Percentiles rank a stretch among this genome's conserved stretches.
phyloP scores from a whole-genome alignment of 1,140 invertebrate species.

The Laodelphax striatellus region DNA sequence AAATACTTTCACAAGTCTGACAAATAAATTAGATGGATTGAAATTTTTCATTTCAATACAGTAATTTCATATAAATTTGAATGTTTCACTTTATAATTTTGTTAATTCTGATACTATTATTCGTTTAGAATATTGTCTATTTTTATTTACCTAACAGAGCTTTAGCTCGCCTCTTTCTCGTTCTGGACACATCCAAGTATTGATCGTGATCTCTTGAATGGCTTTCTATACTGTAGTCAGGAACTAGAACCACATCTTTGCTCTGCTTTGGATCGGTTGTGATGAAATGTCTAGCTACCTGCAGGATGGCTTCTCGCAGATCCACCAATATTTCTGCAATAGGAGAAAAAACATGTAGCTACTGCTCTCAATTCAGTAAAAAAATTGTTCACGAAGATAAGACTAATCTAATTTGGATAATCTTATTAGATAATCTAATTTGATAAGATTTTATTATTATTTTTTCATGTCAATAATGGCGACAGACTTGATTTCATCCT shows the following conservation, averaged over 20 bases:
- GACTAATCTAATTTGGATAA: no score
- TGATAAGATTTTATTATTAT: no score
- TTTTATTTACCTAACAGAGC: slow-evolving; percentile 61
- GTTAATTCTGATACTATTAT: no score
- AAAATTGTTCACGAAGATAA: no score
- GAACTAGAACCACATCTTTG: slow-evolving; percentile 61
- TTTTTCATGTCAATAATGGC: no score
- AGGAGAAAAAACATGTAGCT: background rate
- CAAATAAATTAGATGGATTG: no score
- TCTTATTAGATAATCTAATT: no score
- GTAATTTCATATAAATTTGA: no score
- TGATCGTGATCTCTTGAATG: slow-evolving; percentile 88
- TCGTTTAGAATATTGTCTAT: slow-evolving; percentile 3
- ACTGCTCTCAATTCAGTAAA: background rate
- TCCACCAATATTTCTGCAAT: slow-evolving; percentile 82
- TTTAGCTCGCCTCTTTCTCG: slow-evolving; percentile 82
- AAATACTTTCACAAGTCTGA: no score
- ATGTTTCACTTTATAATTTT: slow-evolving; percentile 2
- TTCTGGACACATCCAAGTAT: slow-evolving; percentile 83
- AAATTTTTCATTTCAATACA: no score
- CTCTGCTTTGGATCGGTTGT: slow-evolving; percentile 61
- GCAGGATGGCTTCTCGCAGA: slow-evolving; percentile 86
- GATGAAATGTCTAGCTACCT: slow-evolving; percentile 82
- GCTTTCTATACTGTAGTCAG: slow-evolving; percentile 92
- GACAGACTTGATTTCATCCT: no score